phyloP scores from a whole-genome alignment of 2,113 vertebrate species.

The Pardalotus punctatus region DNA sequence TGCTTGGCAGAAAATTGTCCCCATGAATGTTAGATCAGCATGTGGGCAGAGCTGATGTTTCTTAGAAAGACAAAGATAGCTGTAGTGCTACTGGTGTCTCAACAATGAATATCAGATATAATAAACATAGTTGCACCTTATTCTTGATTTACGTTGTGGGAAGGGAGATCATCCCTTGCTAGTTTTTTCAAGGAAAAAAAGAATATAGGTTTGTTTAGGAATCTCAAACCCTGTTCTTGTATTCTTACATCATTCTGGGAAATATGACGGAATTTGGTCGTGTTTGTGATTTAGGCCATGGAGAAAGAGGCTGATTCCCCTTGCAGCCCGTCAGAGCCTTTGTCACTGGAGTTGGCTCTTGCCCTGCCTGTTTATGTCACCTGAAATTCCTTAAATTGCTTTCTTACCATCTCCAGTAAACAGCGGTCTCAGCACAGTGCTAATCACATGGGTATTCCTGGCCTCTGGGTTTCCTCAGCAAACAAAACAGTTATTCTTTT shows the following conservation, averaged over 20 bases:
- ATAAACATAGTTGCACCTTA: background rate
- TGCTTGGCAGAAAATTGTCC: background rate
- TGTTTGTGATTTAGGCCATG: background rate
- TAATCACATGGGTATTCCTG: background rate
- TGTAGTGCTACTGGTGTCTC: background rate
- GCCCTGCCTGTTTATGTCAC: background rate
- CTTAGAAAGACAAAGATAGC: background rate
- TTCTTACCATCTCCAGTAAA: background rate
- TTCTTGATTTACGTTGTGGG: background rate
- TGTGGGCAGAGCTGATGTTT: background rate
- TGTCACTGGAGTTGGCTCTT: background rate
- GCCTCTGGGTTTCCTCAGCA: conserved; percentile 23
- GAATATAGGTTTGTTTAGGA: background rate
- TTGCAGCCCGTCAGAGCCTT: background rate
- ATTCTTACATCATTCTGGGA: background rate
- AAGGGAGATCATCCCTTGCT: background rate
- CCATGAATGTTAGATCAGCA: background rate
- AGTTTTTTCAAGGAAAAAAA: background rate
- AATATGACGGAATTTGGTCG: background rate
- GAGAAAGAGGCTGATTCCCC: accelerated
- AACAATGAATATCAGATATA: background rate
- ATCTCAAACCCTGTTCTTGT: background rate
- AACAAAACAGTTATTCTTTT: conserved; percentile 5
- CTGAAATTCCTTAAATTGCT: conserved; percentile 29
- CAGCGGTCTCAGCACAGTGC: background rate